Conservation (phyloP, 2,113 vertebrate genomes). For the Opisthocomus hoazin region DNA sequence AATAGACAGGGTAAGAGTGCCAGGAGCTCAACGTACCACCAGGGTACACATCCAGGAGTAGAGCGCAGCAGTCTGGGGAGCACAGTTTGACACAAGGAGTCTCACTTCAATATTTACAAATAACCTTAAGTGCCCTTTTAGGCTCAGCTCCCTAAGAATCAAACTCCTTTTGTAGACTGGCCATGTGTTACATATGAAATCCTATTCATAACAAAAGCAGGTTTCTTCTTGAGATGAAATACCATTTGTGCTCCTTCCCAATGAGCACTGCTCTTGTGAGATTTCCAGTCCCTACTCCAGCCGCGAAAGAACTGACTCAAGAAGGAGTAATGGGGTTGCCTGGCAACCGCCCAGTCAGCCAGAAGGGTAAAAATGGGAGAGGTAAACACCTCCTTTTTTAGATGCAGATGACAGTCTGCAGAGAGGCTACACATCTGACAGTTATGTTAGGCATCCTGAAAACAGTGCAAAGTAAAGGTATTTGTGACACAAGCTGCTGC, state of each 20-base stretch:
- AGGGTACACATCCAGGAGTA: background rate
- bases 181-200: background rate
- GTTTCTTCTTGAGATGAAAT: background rate
- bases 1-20: background rate
- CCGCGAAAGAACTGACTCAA: background rate
- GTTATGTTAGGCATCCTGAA: background rate
- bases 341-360: rapidly evolving
- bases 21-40: background rate
- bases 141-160: background rate
- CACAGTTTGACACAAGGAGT: background rate
- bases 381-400: background rate
- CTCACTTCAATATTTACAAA: background rate
- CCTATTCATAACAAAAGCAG: background rate
- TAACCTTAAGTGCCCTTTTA: background rate
- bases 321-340: background rate
- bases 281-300: background rate
- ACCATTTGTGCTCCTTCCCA: background rate
- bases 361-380: background rate
- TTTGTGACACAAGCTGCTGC: background rate
- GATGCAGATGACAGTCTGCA: background rate
- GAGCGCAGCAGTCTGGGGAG: background rate
- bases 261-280: no score
- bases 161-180: background rate
- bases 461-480: background rate
- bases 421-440: background rate